phyloP scores from a whole-genome alignment of 2,113 vertebrate genomes.

The Hippolais icterina region DNA sequence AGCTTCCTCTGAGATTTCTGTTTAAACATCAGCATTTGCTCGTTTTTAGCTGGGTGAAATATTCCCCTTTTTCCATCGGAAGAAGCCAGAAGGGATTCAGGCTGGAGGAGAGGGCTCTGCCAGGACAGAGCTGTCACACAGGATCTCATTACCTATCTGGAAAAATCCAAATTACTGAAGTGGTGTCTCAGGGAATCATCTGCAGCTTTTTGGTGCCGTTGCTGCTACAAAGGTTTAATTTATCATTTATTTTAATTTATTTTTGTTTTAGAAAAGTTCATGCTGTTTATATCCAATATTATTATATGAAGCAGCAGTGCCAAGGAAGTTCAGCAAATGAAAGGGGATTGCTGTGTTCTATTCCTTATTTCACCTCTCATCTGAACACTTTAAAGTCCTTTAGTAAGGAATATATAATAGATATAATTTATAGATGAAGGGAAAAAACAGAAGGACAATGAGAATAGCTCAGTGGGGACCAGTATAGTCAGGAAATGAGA shows the following conservation, averaged over 20 bases:
- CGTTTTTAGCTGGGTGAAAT: not conserved
- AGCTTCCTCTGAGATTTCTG: not conserved
- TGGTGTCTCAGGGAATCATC: not conserved
- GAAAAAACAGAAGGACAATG: not conserved
- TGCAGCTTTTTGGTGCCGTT: not conserved
- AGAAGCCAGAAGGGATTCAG: not conserved
- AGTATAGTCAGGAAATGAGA: not conserved
- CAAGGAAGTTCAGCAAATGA: not conserved
- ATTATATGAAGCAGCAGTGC: not conserved
- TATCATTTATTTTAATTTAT: not conserved
- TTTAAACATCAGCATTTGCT: not conserved
- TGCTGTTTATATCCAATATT: not conserved
- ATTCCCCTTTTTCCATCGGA: not conserved
- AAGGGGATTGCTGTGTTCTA: not conserved
- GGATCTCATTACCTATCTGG: not conserved
- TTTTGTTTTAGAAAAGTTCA: not conserved
- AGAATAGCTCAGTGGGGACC: not conserved
- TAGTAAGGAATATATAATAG: not conserved
- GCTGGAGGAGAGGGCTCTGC: not conserved
- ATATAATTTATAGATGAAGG: not conserved
- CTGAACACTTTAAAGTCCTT: not conserved
- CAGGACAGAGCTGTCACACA: not conserved
- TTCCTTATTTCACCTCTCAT: not conserved
- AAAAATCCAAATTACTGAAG: not conserved
- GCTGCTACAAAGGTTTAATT: not conserved